Base-by-base conservation (phyloP, 2,888 invertebrate genomes). In the Cotesia congregata region DNA sequence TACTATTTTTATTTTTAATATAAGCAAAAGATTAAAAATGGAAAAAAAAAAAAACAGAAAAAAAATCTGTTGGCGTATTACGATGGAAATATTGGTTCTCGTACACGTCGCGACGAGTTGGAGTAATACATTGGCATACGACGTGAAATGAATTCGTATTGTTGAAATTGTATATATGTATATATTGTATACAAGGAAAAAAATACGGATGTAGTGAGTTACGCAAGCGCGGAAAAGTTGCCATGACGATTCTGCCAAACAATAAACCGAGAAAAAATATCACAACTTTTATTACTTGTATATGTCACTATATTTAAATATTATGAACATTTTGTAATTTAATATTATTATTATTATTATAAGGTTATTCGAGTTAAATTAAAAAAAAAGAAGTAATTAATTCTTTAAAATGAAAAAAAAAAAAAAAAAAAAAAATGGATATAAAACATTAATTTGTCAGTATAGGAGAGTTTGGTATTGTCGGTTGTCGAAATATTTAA, bases 211-310 rank as follows among this genome's bases (percentile, higher is more conserved):
- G 30, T 30, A 30, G 3, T 30, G 30, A 30, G 30, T 30, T 30
- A 68, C 74, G 76, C 77, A 75, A 40, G 74, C 76, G 77, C 59
- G 75, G 67, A 12, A 76, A 20, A 79, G 86, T 86, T 83, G 76
- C 83, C 84, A 86, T 86, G 83, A 82, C 79, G 79, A 86, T 73
- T 69, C 77, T 82, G 76, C 77, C 83, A 81, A 83, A 84, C 85
- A 84, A 81, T 85, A 81, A 74, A 68, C 69, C 74, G 64, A 41
- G 38, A 76, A 75, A 67, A 50, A 12, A 50, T 50, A 12, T 12
- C 12, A 50, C 50, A 50, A 50, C 50, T 30, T 30, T 30, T 30
- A 4, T 70, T 38, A 59, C 38, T 39, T 61, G 39, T 12, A 69
- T 59, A 69, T 20, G 61, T 17, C 7, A 39, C 38, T 65, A 30